Evolutionary conservation across 2,888 invertebrate species (phyloP), one percentile per base, ranked within the genome.

Genomic region (Amblyjoppa proteus): DNA sequence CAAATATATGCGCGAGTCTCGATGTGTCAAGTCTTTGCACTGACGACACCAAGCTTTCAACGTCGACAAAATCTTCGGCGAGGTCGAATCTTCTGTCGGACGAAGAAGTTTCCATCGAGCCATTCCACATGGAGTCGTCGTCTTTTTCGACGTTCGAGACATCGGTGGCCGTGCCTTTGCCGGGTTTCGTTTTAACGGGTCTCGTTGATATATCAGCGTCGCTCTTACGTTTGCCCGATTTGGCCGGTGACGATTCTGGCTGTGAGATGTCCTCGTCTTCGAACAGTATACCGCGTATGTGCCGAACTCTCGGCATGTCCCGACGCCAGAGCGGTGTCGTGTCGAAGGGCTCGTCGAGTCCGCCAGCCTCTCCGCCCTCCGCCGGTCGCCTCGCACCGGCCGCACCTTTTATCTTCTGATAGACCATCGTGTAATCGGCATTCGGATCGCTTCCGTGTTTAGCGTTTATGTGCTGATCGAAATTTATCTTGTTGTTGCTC

Each of bases 241-340:
- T 89, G 7, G 81, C 45, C 53, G 87, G 68, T 1, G 89, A 90
- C 49, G 58, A 58, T 28, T 89, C 88, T 5, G 88, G 75, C 92
- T 88, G 3, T 94, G 95, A 80, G 94, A 94, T 88, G 25, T 90
- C 90, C 56, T 94, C 94, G 49, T 96, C 95, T 69, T 96, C 96
- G 88, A 96, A 94, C 20, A 96, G 93, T 86, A 96, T 96, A 76
- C 96, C 96, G 0, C 96, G 94, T 85, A 96, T 96, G 87, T 96
- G 95, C 45, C 95, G 95, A 16, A 96, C 94, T 31, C 95, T 93
- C 0, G 95, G 95, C 93, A 95, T 95, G 87, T 95, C 95, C 20
- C 96, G 94, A 69, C 95, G 94, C 96, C 96, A 96, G n/a, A 96
- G 91, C 0, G 96, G 96, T 1, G 95, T 95, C 1, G 95, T 95